Evolutionary conservation across 2,797 vertebrate species (phyloP).

Genomic region (Channa striata): DNA sequence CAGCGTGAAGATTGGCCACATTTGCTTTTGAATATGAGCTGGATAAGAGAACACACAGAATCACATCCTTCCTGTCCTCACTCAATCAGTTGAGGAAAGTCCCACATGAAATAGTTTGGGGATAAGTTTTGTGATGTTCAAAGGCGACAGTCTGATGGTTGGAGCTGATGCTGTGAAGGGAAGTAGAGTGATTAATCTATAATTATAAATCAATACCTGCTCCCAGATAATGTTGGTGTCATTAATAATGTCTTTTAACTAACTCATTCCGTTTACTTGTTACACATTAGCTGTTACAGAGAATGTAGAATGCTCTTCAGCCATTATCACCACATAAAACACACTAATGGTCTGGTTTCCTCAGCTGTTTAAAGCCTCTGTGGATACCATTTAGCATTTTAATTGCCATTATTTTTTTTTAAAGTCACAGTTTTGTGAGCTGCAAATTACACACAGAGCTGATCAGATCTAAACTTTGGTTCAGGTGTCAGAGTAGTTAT

Average conservation of each 20-base stretch:
- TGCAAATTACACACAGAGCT: not conserved
- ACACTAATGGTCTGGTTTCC: no score
- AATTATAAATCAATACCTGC: slow-evolving; percentile 19
- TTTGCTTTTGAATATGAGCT: slow-evolving; percentile 31
- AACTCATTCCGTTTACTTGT: not conserved
- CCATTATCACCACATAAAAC: no score
- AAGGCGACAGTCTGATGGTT: not conserved
- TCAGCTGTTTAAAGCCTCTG: no score
- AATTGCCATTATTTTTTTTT: no score
- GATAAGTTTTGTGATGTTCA: slow-evolving; percentile 1
- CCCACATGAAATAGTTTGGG: slow-evolving; percentile 29
- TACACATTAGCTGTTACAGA: not conserved
- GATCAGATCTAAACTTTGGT: not conserved
- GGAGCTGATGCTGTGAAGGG: not conserved
- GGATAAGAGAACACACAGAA: slow-evolving; percentile 34
- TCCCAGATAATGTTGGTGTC: not conserved
- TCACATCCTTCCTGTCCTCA: slow-evolving; percentile 37
- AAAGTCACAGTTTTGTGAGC: no score
- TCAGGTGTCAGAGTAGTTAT: no score
- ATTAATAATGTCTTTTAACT: slow-evolving; percentile 9
- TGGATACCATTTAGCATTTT: no score
- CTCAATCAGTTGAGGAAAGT: slow-evolving; percentile 27
- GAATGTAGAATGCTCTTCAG: not conserved
- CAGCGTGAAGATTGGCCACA: slow-evolving; percentile 35
- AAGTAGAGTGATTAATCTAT: not conserved